Evolutionary conservation across 35 echinoderm and acorn worm genomes (phyloP).

Genomic region (Lytechinus pictus): DNA sequence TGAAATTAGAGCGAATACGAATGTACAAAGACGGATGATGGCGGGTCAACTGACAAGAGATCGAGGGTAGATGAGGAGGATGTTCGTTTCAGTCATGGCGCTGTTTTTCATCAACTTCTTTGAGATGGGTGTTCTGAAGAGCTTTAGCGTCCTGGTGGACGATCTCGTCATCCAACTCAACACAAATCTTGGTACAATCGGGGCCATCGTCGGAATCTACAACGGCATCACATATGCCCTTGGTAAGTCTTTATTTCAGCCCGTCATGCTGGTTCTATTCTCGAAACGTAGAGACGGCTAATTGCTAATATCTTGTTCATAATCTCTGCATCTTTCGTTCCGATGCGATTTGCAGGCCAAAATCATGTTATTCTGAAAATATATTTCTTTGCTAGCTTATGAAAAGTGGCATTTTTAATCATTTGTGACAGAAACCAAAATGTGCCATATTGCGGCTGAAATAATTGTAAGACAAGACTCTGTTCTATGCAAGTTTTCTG

Average conservation of each 20-base stretch:
- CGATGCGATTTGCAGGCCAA: too few species aligned
- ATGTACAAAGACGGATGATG: background rate
- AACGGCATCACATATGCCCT: background rate
- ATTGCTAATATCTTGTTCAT: too few species aligned
- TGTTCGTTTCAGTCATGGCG: background rate
- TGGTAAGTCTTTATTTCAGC: background rate
- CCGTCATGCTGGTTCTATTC: background rate
- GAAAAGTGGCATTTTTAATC: too few species aligned
- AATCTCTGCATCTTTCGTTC: too few species aligned
- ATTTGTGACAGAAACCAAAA: too few species aligned
- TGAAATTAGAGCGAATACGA: background rate
- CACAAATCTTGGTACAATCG: conserved; percentile 6
- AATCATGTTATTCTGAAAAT: too few species aligned
- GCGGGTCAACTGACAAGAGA: background rate
- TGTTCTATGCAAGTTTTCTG: too few species aligned
- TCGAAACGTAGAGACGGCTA: too few species aligned
- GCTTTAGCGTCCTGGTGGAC: conserved; percentile 35
- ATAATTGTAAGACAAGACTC: too few species aligned
- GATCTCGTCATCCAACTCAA: conserved; percentile 31
- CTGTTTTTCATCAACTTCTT: conserved; percentile 28
- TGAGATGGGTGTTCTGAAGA: conserved; percentile 40
- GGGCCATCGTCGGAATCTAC: background rate
- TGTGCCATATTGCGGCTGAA: too few species aligned
- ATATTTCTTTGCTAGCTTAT: too few species aligned
- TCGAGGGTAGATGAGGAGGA: background rate